Conservation (phyloP, 1,140 invertebrate genomes). For the Drosophila leontia region DNA sequence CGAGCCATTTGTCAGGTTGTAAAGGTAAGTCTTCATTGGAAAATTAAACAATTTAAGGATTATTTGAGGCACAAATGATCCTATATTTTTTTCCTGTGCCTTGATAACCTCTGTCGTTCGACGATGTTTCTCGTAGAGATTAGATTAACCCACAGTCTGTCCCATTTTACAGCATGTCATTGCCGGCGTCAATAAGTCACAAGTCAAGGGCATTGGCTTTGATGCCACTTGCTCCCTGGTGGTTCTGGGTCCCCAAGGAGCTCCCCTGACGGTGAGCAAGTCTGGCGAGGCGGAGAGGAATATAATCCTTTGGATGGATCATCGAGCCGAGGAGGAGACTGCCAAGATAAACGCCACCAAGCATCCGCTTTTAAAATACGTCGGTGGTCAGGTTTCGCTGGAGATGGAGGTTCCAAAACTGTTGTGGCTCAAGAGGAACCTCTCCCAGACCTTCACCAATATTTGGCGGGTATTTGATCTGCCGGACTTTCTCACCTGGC, state of each 20-base stretch:
- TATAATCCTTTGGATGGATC: slow-evolving; percentile 99
- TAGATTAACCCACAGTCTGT: slow-evolving; percentile 58
- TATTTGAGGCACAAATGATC: not conserved
- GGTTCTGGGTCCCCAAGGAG: slow-evolving; percentile 89
- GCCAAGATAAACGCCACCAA: slow-evolving; percentile 91
- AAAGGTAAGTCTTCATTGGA: slow-evolving; percentile 45
- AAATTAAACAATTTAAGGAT: not conserved
- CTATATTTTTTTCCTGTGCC: slow-evolving; percentile 14
- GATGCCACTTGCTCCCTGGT: slow-evolving; percentile 98
- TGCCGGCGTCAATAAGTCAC: slow-evolving; percentile 86
- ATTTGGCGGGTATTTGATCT: slow-evolving; percentile 94
- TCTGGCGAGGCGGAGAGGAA: slow-evolving; percentile 91
- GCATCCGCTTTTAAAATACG: slow-evolving; percentile 92
- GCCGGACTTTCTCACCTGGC: slow-evolving; percentile 97
- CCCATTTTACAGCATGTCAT: slow-evolving; percentile 87
- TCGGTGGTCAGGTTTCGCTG: slow-evolving; percentile 95
- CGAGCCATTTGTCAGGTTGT: slow-evolving; percentile 85
- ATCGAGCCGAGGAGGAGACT: slow-evolving; percentile 93
- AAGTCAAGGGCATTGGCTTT: slow-evolving; percentile 95
- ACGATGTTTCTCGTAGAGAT: slow-evolving; percentile 42
- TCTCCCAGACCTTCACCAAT: slow-evolving; percentile 89
- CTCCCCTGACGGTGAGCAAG: slow-evolving; percentile 91
- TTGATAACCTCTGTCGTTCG: slow-evolving; percentile 18
- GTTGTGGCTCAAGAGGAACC: slow-evolving; percentile 96
- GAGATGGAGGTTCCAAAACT: slow-evolving; percentile 99